Conservation (phyloP, 1,140 invertebrate genomes). For the Drosophila hydei region DNA sequence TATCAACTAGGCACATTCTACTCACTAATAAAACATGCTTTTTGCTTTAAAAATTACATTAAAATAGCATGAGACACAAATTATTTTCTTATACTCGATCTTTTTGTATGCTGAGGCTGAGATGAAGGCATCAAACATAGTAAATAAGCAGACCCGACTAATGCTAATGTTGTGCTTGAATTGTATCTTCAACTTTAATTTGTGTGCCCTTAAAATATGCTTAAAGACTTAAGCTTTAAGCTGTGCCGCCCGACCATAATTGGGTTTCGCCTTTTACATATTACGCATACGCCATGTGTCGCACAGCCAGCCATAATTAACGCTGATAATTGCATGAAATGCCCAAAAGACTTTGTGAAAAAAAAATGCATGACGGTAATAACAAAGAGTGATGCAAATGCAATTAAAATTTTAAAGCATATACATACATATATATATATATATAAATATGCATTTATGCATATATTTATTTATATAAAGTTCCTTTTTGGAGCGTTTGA, state of each 20-base stretch:
- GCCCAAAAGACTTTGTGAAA: conserved; percentile 11
- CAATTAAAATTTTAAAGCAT: conserved; percentile 12
- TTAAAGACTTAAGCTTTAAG: conserved; percentile 1
- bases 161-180: no score
- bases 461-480: neutral
- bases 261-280: conserved; percentile 7
- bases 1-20: no score
- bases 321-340: conserved; percentile 23
- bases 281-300: conserved; percentile 28
- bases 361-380: conserved; percentile 16
- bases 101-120: no score
- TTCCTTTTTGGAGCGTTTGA: neutral
- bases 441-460: neutral
- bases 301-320: conserved; percentile 30
- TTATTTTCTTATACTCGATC: no score
- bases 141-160: no score
- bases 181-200: no score
- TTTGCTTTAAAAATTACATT: no score
- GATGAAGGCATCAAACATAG: no score
- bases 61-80: no score
- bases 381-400: conserved; percentile 9
- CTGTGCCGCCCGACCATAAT: neutral
- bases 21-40: no score
- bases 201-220: neutral
- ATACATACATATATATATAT: neutral